phyloP scores from a whole-genome alignment of 2,797 vertebrate species.

The Macropus fuliginosus region DNA sequence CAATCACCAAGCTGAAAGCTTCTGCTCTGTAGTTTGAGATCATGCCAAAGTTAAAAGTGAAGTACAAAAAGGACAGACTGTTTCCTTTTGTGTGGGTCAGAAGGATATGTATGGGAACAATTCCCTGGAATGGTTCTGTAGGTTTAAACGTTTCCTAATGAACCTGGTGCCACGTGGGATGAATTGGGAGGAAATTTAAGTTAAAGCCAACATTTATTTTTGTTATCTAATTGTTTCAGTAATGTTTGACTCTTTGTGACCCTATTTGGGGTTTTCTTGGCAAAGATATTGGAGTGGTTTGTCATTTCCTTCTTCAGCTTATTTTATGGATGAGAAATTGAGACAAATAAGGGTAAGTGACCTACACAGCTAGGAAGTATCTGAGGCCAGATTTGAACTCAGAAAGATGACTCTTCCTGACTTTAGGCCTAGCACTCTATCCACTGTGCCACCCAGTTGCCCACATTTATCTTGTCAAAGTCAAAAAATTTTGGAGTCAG shows the following conservation, averaged over 20 bases:
- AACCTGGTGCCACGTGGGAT: not conserved
- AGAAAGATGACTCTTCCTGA: not conserved
- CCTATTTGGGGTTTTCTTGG: not conserved
- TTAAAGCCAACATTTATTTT: not conserved
- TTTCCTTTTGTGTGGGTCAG: not conserved
- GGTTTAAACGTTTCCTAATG: not conserved
- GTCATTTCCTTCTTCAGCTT: not conserved
- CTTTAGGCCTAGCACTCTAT: not conserved
- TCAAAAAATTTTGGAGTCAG: not conserved
- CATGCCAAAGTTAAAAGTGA: not conserved
- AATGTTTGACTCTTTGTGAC: not conserved
- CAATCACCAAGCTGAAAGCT: not conserved
- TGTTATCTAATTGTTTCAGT: not conserved
- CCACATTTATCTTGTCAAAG: not conserved
- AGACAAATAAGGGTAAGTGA: not conserved
- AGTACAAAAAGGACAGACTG: not conserved
- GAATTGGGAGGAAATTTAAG: not conserved
- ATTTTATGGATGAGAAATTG: not conserved
- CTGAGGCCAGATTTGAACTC: not conserved
- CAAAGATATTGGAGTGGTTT: not conserved
- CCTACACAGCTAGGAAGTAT: not conserved
- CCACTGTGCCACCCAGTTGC: not conserved
- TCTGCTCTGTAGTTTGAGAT: not conserved
- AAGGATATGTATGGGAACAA: not conserved
- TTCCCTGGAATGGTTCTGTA: not conserved